A percentile compares a stretch with the other conserved stretches of the same genome.
phyloP scores from a whole-genome alignment of 2,888 invertebrate genomes.

The Ceriagrion tenellum region DNA sequence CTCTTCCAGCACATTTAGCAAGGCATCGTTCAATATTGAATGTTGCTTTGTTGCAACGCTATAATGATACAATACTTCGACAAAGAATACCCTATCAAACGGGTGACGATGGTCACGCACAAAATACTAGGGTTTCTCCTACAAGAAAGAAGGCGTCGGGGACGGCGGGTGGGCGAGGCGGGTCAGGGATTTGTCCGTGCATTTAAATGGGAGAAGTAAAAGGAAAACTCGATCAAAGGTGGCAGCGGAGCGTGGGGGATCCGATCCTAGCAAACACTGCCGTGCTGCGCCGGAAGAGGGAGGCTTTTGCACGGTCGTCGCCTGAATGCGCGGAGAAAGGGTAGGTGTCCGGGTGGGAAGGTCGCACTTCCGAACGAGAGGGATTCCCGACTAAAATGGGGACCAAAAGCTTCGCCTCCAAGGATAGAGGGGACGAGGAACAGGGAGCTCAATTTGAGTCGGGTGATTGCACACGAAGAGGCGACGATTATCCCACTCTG shows the following conservation, averaged over 20 bases:
- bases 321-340: not conserved
- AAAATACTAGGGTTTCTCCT: not conserved
- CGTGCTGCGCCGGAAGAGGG: not conserved
- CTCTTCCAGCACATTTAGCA: too few species aligned
- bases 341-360: not conserved
- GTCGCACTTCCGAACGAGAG: not conserved
- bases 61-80: not conserved
- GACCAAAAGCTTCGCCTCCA: not conserved
- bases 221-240: slow-evolving; percentile 57
- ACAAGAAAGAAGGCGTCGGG: too few species aligned
- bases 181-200: not conserved
- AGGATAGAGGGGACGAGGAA: not conserved
- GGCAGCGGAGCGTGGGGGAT: slow-evolving; percentile 35
- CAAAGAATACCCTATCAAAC: not conserved
- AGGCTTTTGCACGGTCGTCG: slow-evolving; percentile 20
- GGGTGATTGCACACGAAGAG: not conserved
- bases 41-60: too few species aligned
- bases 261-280: not conserved
- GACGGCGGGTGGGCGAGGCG: not conserved
- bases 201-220: not conserved
- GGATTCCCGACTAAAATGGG: not conserved
- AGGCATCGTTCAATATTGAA: too few species aligned
- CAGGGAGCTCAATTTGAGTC: not conserved
- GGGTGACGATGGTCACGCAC: not conserved
- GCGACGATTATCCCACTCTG: not conserved